Evolutionary conservation across 2,888 invertebrate species (phyloP), one percentile per base, ranked within the genome.

Genomic region (Cantharis rustica): DNA sequence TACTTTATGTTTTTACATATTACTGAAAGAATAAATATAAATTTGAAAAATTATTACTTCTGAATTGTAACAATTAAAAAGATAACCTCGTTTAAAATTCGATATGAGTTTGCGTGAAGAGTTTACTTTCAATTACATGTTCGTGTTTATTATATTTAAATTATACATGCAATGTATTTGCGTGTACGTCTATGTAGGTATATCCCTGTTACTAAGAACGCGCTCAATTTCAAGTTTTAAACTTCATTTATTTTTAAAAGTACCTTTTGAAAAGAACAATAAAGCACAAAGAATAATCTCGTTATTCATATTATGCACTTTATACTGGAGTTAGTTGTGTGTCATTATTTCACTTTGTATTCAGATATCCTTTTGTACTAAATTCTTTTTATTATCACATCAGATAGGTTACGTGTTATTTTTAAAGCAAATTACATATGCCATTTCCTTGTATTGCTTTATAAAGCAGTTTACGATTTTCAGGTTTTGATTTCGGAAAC

Each of bases 211-310:
- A 63, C 63, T 63, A 63, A 47, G 47, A 47, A n/a, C n/a, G 47
- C 63, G 17, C 17, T 20, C 64, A 66, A 20, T 23, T 66, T 66
- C 64, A 66, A 66, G 16, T 66, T 66, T 66, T 20, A 66, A 66
- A 66, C 64, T 66, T 66, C 20, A 66, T 66, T 63, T 63, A 63
- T 63, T 66, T 66, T 66, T 66, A 66, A 66, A 66, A 20, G 16
- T 20, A 17, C n/a, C 23, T 66, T 66, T 66, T 20, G 17, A 66
- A 66, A 66, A 17, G 64, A 66, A 66, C 64, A 66, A 66, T 66
- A 66, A 66, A 66, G 64, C 64, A 66, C 64, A 66, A 66, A 66
- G 64, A 66, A 66, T 66, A 66, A 66, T 23, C 17, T n/a, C 13
- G 20, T 66, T 66, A 66, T 66, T n/a, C 64, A 66, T 23, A 66